Evolutionary conservation across 1,140 invertebrate species (phyloP).

Genomic region (Eriosoma lanigerum): DNA sequence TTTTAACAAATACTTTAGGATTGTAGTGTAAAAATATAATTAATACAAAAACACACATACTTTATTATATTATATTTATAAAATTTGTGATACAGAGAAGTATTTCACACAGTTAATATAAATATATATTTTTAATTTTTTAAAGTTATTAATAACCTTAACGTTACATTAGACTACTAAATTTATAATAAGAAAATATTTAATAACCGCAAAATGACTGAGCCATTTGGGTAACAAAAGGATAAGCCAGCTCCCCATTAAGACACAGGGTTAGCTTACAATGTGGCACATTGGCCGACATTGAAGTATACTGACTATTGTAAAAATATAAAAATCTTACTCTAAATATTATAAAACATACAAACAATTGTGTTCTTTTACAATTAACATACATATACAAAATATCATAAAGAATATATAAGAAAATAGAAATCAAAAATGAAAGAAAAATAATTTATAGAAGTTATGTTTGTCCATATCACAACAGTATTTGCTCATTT

Average conservation of each 20-base stretch:
- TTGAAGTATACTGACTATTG: constrained; percentile 11
- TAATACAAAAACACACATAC: no score
- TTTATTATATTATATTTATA: neutral
- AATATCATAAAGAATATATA: neutral
- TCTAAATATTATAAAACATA: constrained; percentile 44
- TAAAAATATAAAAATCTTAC: constrained; percentile 17
- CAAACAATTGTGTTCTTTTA: constrained; percentile 7
- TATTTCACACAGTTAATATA: neutral
- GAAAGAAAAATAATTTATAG: constrained; percentile 33
- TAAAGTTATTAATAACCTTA: neutral
- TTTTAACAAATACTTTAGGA: no score
- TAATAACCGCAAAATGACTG: constrained; percentile 1
- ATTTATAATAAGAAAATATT: constrained; percentile 11
- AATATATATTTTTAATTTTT: neutral
- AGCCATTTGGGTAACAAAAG: constrained; percentile 28
- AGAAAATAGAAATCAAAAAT: constrained; percentile 33
- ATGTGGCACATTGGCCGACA: neutral
- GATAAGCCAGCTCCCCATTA: neutral
- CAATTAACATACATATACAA: neutral
- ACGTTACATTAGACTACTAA: neutral
- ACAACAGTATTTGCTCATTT: constrained; percentile 18
- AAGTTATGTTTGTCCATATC: constrained; percentile 21
- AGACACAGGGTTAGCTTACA: neutral
- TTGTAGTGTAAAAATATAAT: no score
- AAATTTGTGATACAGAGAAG: constrained; percentile 21